Evolutionary conservation across 2,888 invertebrate species (phyloP), one percentile per base, ranked within the genome.

Genomic region (Heliothis peltigera): DNA sequence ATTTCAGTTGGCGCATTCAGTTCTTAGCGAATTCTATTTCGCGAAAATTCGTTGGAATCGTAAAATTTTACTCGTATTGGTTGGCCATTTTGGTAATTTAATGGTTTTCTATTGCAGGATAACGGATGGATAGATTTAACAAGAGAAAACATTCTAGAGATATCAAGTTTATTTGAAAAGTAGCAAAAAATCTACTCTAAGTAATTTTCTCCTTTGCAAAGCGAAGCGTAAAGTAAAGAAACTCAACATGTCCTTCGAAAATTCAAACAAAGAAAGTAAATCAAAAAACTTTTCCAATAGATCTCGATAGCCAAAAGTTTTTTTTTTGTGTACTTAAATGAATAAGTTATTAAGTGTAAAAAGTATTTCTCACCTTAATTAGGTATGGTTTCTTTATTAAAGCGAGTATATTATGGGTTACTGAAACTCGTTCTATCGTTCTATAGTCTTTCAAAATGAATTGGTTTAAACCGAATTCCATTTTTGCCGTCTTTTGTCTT

Each of bases 201-300:
- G n/a, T n/a, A n/a, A n/a, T n/a, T n/a, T 4, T 17, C 19, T 10
- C 21, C 46, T 55, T 32, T 8, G 28, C 21, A 57, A 44, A 22
- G 17, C 2, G 19, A 25, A 18, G 1, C n/a, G 4, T 42, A 35
- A 61, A 60, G 32, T 52, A 67, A 64, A 64, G 39, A 72, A 64
- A 53, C 19, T 59, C 64, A 57, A 65, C 25, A 18, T 69, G 25
- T 60, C 59, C 58, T 61, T 75, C 43, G 62, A 75, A 64, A 77
- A 64, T 51, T 21, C 73, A 64, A 73, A 78, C 70, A 70, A 79
- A 65, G 63, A 56, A 59, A 56, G 70, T 62, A 32, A 79, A 73
- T 73, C 64, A 67, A 48, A 57, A 79, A 78, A 79, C 58, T 79
- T 76, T 76, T 21, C 60, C 64, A 70, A 78, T 78, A 76, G 63